A percentile compares a stretch with the other conserved stretches of the same genome.
Conservation (phyloP, 2,113 vertebrate species). For the Carassius gibelio region DNA sequence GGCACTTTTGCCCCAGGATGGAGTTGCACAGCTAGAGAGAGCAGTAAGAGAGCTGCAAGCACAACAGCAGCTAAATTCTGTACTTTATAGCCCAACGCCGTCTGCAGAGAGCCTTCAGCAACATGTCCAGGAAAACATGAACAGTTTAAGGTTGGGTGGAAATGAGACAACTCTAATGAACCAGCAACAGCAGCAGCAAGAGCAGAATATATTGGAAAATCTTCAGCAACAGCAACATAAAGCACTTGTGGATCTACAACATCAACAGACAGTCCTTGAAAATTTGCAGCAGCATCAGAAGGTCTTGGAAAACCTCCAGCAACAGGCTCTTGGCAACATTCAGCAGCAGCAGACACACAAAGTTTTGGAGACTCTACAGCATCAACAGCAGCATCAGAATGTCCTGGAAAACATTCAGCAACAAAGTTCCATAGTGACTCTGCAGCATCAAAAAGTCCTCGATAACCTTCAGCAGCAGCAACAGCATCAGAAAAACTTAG, state of each 20-base stretch:
- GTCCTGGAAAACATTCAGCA: slow-evolving; percentile 67
- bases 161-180: slow-evolving; percentile 79
- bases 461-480: slow-evolving; percentile 78
- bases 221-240: slow-evolving; percentile 82
- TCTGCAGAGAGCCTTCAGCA: slow-evolving; percentile 76
- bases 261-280: slow-evolving; percentile 65
- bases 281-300: slow-evolving; percentile 67
- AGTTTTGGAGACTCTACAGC: slow-evolving; percentile 68
- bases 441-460: slow-evolving; percentile 78
- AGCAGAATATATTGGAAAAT: slow-evolving; percentile 69
- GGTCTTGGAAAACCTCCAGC: slow-evolving; percentile 71
- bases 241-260: slow-evolving; percentile 77
- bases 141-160: slow-evolving; percentile 84
- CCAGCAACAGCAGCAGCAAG: slow-evolving; percentile 81
- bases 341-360: slow-evolving; percentile 71
- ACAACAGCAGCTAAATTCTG: slow-evolving; percentile 78
- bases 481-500: slow-evolving; percentile 74
- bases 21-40: slow-evolving; percentile 88
- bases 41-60: slow-evolving; percentile 91
- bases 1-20: slow-evolving; percentile 83
- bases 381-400: slow-evolving; percentile 72
- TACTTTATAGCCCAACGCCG: slow-evolving; percentile 74
- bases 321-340: slow-evolving; percentile 53
- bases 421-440: slow-evolving; percentile 69
- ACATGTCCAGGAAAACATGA: slow-evolving; percentile 82